These are phyloP conservation scores for Sinocyclocheilus rhinocerous DNA, from an alignment of 2,113 vertebrate genomes.

Conservation along the genomic window DNA sequence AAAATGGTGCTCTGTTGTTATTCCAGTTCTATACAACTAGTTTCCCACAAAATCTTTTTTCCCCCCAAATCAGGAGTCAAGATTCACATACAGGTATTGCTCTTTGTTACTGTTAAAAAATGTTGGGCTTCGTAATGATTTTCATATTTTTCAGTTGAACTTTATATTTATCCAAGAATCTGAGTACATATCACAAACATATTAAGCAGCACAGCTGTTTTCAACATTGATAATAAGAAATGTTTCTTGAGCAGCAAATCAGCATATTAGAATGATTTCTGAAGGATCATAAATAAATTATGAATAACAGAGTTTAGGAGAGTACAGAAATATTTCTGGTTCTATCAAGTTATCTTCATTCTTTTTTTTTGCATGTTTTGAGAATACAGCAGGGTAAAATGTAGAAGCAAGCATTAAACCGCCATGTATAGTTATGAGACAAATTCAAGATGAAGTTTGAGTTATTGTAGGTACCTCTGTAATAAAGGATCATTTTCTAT, in stretches of 20 bases:
- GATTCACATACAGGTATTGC: no score
- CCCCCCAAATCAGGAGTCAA: no score
- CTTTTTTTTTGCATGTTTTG: neutral
- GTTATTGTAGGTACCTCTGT: no score
- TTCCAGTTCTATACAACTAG: neutral
- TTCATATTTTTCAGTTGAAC: neutral
- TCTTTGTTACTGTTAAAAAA: no score
- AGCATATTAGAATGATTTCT: neutral
- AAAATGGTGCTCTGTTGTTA: neutral
- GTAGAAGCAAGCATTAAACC: neutral
- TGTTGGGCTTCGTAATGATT: no score
- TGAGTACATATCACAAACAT: neutral
- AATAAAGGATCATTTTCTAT: no score
- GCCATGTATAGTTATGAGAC: neutral
- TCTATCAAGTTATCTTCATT: no score
- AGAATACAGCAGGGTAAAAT: neutral
- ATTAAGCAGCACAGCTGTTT: neutral
- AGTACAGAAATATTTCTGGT: neutral
- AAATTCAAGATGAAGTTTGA: neutral
- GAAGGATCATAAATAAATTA: neutral
- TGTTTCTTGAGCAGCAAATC: neutral
- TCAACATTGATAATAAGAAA: neutral
- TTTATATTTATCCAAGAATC: neutral
- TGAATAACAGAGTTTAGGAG: neutral
- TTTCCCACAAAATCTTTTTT: no score